A percentile compares a stretch with the other conserved stretches of the same genome.
Conservation (phyloP, 2,888 invertebrate species). For the Megalurothrips usitatus region DNA sequence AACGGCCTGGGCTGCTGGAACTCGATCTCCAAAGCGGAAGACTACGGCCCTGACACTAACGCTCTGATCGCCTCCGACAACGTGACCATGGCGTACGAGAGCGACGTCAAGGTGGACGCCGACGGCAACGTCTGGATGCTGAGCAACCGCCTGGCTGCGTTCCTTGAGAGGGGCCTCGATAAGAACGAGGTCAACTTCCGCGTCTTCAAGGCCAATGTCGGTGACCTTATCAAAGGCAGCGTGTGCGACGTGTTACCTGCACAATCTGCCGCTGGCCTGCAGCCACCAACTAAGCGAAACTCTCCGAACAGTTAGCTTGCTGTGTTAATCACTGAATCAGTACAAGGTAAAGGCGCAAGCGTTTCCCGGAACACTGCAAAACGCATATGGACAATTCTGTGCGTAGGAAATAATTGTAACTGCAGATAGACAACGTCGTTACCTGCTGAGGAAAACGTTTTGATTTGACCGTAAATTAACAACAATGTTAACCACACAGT, state of each 20-base stretch:
- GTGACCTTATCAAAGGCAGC: constrained; percentile 60
- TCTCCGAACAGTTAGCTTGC: too few species aligned
- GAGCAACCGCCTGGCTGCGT: constrained; percentile 69
- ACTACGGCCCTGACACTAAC: constrained; percentile 59
- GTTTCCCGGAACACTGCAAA: too few species aligned
- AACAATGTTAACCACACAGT: too few species aligned
- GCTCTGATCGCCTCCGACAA: constrained; percentile 60
- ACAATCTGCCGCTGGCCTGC: too few species aligned
- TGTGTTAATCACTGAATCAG: too few species aligned
- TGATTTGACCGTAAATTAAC: too few species aligned
- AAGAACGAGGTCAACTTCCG: constrained; percentile 66
- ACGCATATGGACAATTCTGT: too few species aligned
- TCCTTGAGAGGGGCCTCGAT: constrained; percentile 61
- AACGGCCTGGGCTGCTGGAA: constrained; percentile 80
- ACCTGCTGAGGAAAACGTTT: too few species aligned
- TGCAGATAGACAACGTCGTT: too few species aligned
- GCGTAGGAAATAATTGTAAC: too few species aligned
- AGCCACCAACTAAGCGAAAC: too few species aligned
- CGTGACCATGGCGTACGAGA: constrained; percentile 70
- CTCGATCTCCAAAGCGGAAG: constrained; percentile 52
- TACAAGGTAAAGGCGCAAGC: too few species aligned
- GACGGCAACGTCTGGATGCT: constrained; percentile 69
- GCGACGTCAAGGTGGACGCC: constrained; percentile 72
- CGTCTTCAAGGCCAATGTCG: constrained; percentile 61
- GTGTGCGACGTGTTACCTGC: constrained; percentile 60